Base-by-base conservation (phyloP, 2,797 vertebrate genomes). In the Petrocephalus schoutedeni region DNA sequence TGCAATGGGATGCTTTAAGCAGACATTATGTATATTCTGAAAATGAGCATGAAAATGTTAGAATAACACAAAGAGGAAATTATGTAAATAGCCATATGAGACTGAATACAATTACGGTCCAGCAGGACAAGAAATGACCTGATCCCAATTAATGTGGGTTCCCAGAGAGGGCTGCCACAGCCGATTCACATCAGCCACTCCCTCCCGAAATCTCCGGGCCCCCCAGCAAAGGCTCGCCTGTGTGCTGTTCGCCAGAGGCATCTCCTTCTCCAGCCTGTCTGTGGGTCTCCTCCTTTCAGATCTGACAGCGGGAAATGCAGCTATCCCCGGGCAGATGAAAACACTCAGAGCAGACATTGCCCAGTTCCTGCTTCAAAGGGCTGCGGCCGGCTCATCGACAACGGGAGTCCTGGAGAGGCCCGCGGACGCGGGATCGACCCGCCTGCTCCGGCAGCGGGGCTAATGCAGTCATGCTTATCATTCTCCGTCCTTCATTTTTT, bases 81-180 rank as follows among this genome's bases (percentile, higher is more conserved):
- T 92, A 95, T 96, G 95, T 96, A 96, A 96, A 96, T 96, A 96
- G 94, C 94, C 95, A 95, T 96, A 95, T 95, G 95, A 96, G 94
- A 95, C 94, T 93, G 95, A 94, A 96, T 94, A 90, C 91, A 93
- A 95, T 92, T 92, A 96, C 94, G 96, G 95, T 96, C 96, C 95
- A 94, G 95, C 95, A 95, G 95, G 91, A 92, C 94, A 94, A 94
- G 94, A 94, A 95, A 95, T 96, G 95, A 96, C 96, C 96, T 97
- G 97, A 98, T 98, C 96, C 97, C 97, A 98, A 97, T 98, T 98
- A 98, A 96, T 95, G 96, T 96, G 96, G 97, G 96, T 96, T 53
- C 96, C 94, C 95, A 95, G 96, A 95, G 97, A 97, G 97, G 96
- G 95, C 95, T 98, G 95, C 97, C 97, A 97, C 95, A 95, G 96